Percentiles rank a stretch among this genome's conserved stretches.
phyloP scores from a whole-genome alignment of 2,113 vertebrate genomes.

The Parus major region DNA sequence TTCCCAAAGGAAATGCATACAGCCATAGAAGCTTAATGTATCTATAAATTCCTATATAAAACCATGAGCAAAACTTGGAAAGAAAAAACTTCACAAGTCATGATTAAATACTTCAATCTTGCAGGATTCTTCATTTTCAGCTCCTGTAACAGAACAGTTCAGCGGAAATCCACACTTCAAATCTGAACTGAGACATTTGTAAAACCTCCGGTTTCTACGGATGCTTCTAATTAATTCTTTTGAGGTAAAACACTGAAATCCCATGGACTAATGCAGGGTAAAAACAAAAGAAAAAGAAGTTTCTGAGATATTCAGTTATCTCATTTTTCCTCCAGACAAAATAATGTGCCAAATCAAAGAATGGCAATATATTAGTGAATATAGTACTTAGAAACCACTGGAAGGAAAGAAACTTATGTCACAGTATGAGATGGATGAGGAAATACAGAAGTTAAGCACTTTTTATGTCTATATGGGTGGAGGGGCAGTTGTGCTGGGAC shows the following conservation, averaged over 20 bases:
- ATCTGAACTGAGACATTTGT: not conserved
- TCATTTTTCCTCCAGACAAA: not conserved
- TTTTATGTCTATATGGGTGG: fast-evolving
- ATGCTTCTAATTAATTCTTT: not conserved
- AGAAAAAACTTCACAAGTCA: not conserved
- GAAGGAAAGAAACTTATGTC: not conserved
- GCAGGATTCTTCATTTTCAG: not conserved
- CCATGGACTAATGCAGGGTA: fast-evolving
- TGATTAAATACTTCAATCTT: not conserved
- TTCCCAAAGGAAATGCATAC: not conserved
- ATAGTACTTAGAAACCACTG: not conserved
- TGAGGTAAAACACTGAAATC: not conserved
- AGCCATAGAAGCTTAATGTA: not conserved
- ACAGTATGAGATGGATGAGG: not conserved
- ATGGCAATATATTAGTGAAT: not conserved
- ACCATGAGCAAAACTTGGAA: not conserved
- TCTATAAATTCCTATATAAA: not conserved
- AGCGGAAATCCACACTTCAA: not conserved
- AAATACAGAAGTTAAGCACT: not conserved
- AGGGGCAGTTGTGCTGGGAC: fast-evolving
- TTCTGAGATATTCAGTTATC: not conserved
- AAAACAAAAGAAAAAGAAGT: not conserved
- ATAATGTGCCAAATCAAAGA: not conserved
- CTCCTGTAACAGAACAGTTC: not conserved
- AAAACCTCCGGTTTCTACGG: not conserved